phyloP scores from a whole-genome alignment of 37 sponge, comb jelly and placozoan genomes.

The Agelas oroides region DNA sequence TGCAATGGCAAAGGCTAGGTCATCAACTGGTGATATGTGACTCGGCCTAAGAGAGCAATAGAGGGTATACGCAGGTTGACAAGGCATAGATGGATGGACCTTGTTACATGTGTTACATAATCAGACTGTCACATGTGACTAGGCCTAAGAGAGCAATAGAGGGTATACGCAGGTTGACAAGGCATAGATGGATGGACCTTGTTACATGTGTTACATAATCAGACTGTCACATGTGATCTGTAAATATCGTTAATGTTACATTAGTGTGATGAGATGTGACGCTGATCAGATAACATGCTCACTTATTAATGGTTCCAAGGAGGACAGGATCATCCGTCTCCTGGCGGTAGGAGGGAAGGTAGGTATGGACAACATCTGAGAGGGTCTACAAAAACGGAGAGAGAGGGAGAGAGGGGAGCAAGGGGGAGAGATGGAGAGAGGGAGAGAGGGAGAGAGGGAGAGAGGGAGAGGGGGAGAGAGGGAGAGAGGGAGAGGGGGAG shows the following conservation, averaged over 20 bases:
- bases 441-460: neutral
- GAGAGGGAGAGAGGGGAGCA: too few species aligned
- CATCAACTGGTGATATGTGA: slow-evolving; percentile 42
- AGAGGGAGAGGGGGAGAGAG: neutral
- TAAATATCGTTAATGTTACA: too few species aligned
- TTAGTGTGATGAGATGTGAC: too few species aligned
- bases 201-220: slow-evolving; percentile 69
- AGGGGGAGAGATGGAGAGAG: neutral
- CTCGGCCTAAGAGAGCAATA: neutral
- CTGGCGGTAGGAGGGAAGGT: slow-evolving; percentile 19
- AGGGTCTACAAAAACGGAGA: neutral
- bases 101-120: too few species aligned
- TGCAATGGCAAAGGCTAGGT: slow-evolving; percentile 60
- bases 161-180: too few species aligned
- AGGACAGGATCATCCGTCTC: slow-evolving; percentile 9
- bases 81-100: too few species aligned
- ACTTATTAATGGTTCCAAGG: slow-evolving; percentile 45
- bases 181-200: too few species aligned
- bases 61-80: too few species aligned
- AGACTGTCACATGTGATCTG: slow-evolving; percentile 5
- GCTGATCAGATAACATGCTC: neutral
- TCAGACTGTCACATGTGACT: slow-evolving; percentile 24
- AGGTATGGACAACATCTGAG: slow-evolving; percentile 5
- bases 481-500: neutral
- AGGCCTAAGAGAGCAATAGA: neutral